These are phyloP conservation scores for Hycleus phaleratus DNA, from an alignment of 1,140 invertebrate genomes.

Conservation along the genomic window DNA sequence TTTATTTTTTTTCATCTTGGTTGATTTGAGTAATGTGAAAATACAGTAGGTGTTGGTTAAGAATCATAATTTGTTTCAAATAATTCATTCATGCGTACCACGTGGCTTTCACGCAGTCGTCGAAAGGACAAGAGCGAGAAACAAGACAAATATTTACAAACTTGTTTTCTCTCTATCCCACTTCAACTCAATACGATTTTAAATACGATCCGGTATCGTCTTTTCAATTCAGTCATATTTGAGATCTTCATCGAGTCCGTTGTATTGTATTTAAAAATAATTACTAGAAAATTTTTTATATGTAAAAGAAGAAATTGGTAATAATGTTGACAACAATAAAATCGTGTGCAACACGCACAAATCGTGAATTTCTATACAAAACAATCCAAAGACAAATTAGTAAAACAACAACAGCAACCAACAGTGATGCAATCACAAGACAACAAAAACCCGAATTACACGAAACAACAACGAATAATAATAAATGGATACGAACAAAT, in stretches of 20 bases:
- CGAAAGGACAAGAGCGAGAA: too few species aligned
- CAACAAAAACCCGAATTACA: constrained; percentile 33
- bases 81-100: too few species aligned
- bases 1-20: too few species aligned
- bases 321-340: constrained; percentile 44
- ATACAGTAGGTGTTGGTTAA: too few species aligned
- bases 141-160: background rate
- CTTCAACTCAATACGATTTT: constrained; percentile 13
- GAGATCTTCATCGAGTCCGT: background rate
- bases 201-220: constrained; percentile 13
- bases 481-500: constrained; percentile 35
- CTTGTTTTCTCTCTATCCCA: constrained; percentile 34
- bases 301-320: background rate
- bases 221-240: constrained; percentile 2
- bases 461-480: constrained; percentile 25
- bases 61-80: too few species aligned
- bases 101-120: too few species aligned
- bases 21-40: too few species aligned
- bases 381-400: constrained; percentile 45
- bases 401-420: constrained; percentile 49
- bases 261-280: background rate
- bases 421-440: constrained; percentile 48
- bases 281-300: too few species aligned
- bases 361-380: constrained; percentile 33
- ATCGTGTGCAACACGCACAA: constrained; percentile 41